phyloP scores from a whole-genome alignment of 2,888 invertebrate genomes.

The Oeneis ivallda region DNA sequence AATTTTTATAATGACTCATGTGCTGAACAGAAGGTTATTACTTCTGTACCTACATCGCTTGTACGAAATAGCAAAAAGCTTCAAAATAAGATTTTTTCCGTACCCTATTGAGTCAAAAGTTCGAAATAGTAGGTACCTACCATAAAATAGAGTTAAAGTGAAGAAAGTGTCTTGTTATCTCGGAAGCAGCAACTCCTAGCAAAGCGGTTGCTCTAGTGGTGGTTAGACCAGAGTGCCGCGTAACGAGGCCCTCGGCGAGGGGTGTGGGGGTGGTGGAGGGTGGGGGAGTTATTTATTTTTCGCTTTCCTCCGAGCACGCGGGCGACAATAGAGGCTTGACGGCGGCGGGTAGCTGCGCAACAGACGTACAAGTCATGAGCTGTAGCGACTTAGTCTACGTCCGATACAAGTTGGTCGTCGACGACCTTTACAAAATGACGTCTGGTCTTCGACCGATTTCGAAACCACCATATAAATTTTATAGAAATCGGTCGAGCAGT shows the following conservation, averaged over 20 bases:
- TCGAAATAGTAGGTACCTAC: no score
- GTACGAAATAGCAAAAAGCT: no score
- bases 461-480: no score
- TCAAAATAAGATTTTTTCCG: no score
- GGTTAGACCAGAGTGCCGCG: slow-evolving; percentile 19
- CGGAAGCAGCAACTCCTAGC: not conserved
- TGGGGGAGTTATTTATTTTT: slow-evolving; percentile 29
- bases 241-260: slow-evolving; percentile 29
- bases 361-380: not conserved
- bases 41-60: no score
- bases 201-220: not conserved
- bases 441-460: no score
- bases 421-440: no score
- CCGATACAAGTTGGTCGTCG: no score
- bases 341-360: not conserved
- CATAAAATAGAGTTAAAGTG: not conserved
- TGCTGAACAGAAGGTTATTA: no score
- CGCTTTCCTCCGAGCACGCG: slow-evolving; percentile 16
- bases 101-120: no score
- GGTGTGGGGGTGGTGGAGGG: not conserved
- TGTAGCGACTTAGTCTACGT: not conserved
- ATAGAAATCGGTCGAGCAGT: no score
- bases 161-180: slow-evolving; percentile 8
- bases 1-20: no score
- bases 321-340: slow-evolving; percentile 1